These are phyloP conservation scores for Pogonomyrmex barbatus DNA, from an alignment of 1,140 invertebrate species.

Conservation along the genomic window DNA sequence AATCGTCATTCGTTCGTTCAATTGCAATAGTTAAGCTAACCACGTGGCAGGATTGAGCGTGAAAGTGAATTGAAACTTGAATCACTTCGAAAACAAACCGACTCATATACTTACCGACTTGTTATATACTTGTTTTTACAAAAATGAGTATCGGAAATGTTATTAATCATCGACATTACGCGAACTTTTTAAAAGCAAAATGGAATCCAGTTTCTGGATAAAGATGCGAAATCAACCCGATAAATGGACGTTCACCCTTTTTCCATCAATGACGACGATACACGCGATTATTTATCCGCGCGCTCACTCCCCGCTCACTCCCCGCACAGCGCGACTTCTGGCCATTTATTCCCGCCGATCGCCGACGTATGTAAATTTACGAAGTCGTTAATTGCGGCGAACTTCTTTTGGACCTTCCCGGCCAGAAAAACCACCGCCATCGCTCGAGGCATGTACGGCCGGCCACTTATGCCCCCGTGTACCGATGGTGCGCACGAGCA, in stretches of 20 bases:
- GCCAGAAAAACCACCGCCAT: slow-evolving; percentile 75
- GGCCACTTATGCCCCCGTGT: slow-evolving; percentile 67
- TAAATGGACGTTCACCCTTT: slow-evolving; percentile 46
- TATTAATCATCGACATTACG: slow-evolving; percentile 44
- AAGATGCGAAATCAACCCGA: slow-evolving; percentile 64
- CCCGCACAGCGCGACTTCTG: slow-evolving; percentile 64
- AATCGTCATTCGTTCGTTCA: neutral
- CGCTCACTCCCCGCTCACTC: slow-evolving; percentile 33
- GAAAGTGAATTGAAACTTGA: neutral
- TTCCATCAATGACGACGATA: slow-evolving; percentile 52
- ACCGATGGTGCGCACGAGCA: slow-evolving; percentile 45
- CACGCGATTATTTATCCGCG: slow-evolving; percentile 69
- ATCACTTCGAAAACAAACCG: neutral
- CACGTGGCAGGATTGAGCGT: neutral
- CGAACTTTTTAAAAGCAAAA: neutral
- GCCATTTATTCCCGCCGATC: slow-evolving; percentile 80
- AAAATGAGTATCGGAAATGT: slow-evolving; percentile 9
- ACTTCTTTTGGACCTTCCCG: slow-evolving; percentile 77
- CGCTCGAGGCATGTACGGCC: slow-evolving; percentile 73
- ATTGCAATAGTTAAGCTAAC: slow-evolving; percentile 5
- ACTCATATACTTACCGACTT: neutral
- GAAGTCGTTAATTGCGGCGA: slow-evolving; percentile 82
- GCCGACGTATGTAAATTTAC: slow-evolving; percentile 83
- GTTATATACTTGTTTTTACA: neutral
- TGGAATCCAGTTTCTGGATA: slow-evolving; percentile 63